Percentiles rank a stretch among this genome's conserved stretches.
phyloP scores from a whole-genome alignment of 2,888 invertebrate species.

The Oithona nana region DNA sequence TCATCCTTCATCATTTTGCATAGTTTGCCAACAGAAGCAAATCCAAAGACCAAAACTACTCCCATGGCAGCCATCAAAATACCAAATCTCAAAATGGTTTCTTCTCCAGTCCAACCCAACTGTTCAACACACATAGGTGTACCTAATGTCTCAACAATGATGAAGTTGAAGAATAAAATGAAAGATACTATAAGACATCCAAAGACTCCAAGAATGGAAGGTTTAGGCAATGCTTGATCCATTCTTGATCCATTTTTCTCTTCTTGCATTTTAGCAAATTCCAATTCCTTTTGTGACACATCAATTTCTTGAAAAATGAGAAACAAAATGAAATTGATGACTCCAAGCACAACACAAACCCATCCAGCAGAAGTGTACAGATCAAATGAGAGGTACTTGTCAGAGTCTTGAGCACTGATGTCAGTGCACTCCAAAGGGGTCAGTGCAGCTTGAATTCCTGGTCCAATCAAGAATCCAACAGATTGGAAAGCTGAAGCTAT shows the following conservation, averaged over 20 bases:
- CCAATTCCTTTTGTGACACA: slow-evolving; percentile 42
- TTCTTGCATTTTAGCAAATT: not conserved
- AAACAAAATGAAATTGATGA: slow-evolving; percentile 50
- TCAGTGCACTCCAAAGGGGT: slow-evolving; percentile 41
- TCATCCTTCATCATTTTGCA: slow-evolving; percentile 51
- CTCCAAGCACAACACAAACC: slow-evolving; percentile 48
- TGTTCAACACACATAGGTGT: slow-evolving; percentile 62
- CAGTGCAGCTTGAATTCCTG: slow-evolving; percentile 52
- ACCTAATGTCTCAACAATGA: slow-evolving; percentile 53
- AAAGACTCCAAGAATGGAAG: slow-evolving; percentile 47
- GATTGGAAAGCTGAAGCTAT: slow-evolving; percentile 67
- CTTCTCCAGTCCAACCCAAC: slow-evolving; percentile 59
- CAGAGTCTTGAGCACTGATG: not conserved
- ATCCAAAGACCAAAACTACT: slow-evolving; percentile 49
- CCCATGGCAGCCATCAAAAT: slow-evolving; percentile 60
- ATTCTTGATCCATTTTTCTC: too few species aligned
- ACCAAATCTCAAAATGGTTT: slow-evolving; percentile 61
- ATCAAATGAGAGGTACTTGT: slow-evolving; percentile 39
- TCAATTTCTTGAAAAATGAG: slow-evolving; percentile 52
- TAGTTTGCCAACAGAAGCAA: slow-evolving; percentile 43
- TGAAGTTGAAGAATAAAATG: slow-evolving; percentile 67
- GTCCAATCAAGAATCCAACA: slow-evolving; percentile 66
- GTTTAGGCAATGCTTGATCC: too few species aligned
- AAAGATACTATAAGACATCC: slow-evolving; percentile 60
- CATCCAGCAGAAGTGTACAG: slow-evolving; percentile 68